Evolutionary conservation across 2,888 invertebrate genomes (phyloP).

Genomic region (Miltochrista miniata): DNA sequence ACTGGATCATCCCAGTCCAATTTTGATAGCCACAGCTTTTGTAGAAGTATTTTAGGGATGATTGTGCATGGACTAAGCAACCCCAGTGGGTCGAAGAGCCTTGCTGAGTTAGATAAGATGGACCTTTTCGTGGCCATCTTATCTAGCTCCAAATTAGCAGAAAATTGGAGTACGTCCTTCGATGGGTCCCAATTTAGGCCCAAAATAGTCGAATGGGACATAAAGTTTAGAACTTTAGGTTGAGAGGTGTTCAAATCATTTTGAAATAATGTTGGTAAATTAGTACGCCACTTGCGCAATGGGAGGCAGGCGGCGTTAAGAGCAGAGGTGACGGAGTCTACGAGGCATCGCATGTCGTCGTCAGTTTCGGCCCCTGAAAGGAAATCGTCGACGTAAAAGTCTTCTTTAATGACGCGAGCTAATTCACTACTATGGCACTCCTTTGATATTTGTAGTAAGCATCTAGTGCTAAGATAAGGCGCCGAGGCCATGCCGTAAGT

Average conservation of each 20-base stretch:
- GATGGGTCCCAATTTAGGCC: neutral
- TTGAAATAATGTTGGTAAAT: no score
- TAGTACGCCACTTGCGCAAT: no score
- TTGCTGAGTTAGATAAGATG: neutral
- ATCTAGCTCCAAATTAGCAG: neutral
- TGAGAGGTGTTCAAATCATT: no score
- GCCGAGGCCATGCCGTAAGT: neutral
- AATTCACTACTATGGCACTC: neutral
- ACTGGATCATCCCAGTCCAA: neutral
- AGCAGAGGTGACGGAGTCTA: neutral
- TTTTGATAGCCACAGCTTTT: neutral
- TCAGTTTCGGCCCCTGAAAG: neutral
- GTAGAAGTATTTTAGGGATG: neutral
- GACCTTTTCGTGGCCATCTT: neutral
- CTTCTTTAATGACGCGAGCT: neutral
- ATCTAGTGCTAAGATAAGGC: neutral
- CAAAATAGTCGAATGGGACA: neutral
- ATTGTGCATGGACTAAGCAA: neutral
- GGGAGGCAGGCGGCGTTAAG: no score
- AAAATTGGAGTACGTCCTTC: neutral
- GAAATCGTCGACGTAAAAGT: neutral
- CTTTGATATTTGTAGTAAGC: neutral
- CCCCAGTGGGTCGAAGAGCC: neutral
- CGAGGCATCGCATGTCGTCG: neutral
- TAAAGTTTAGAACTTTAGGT: no score